Evolutionary conservation across 2,797 vertebrate genomes (phyloP).

Genomic region (Lepilemur ruficaudatus): DNA sequence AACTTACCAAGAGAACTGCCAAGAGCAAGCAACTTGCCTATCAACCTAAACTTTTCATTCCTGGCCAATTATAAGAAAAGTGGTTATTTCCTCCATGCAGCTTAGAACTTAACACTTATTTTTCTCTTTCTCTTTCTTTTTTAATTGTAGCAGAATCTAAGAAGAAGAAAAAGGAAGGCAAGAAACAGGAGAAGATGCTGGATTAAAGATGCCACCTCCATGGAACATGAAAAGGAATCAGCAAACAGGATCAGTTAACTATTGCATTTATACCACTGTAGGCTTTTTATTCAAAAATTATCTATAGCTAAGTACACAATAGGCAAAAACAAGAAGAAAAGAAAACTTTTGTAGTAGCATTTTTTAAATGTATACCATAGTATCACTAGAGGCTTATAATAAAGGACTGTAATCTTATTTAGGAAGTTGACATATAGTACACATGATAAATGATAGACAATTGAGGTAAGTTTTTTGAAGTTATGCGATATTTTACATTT

Average conservation of each 20-base stretch:
- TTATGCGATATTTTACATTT: slow-evolving; percentile 77
- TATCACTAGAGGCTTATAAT: slow-evolving; percentile 81
- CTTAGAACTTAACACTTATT: neutral
- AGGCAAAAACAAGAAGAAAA: slow-evolving; percentile 80
- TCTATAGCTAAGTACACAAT: slow-evolving; percentile 86
- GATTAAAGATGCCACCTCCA: slow-evolving; percentile 79
- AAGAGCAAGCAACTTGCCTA: neutral
- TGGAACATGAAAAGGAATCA: slow-evolving; percentile 76
- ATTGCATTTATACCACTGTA: slow-evolving; percentile 85
- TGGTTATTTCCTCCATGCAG: neutral
- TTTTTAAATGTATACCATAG: slow-evolving; percentile 85
- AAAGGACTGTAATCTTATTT: slow-evolving; percentile 82
- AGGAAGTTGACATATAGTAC: slow-evolving; percentile 76
- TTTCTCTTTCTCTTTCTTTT: slow-evolving; percentile 13
- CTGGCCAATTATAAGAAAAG: neutral
- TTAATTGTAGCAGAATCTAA: slow-evolving; percentile 84
- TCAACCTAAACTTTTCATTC: neutral
- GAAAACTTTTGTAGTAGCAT: slow-evolving; percentile 79
- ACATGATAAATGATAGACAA: slow-evolving; percentile 75
- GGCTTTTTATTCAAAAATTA: slow-evolving; percentile 85
- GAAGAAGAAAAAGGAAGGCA: slow-evolving; percentile 91
- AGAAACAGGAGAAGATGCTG: slow-evolving; percentile 89
- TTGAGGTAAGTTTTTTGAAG: slow-evolving; percentile 72
- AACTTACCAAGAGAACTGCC: neutral
- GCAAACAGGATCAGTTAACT: slow-evolving; percentile 82